phyloP scores from a whole-genome alignment of 2,888 invertebrate species.

The Idaea dimidiata region DNA sequence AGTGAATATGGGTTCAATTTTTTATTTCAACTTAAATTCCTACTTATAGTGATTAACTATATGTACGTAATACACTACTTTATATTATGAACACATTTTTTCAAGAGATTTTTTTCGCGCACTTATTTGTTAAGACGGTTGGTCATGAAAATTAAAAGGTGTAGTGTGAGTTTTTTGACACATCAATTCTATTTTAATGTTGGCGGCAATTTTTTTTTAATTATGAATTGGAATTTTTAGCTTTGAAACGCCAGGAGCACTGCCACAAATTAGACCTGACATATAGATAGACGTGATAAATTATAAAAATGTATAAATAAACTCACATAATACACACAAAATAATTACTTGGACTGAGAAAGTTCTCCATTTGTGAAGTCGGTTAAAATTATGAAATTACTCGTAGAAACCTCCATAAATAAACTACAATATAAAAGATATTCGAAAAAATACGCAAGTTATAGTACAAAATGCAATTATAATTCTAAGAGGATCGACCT shows the following conservation, averaged over 20 bases:
- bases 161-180: neutral
- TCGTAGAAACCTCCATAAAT: constrained; percentile 7
- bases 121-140: neutral
- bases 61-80: constrained; percentile 10
- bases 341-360: too few relatives aligned
- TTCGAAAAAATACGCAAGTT: constrained; percentile 3
- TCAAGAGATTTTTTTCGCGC: neutral
- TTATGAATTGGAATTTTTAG: too few relatives aligned
- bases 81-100: constrained; percentile 2
- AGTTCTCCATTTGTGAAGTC: neutral
- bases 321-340: neutral
- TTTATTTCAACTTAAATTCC: neutral
- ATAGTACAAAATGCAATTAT: constrained; percentile 28
- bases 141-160: neutral
- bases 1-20: neutral
- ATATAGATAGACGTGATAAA: neutral
- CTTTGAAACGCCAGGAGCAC: too few relatives aligned
- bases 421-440: neutral
- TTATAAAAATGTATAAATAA: neutral
- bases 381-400: constrained; percentile 7
- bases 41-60: constrained; percentile 13
- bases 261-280: too few relatives aligned
- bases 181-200: too few relatives aligned
- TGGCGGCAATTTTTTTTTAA: too few relatives aligned
- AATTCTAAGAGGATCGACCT: neutral